Conservation (phyloP, 2,113 vertebrate species). For the Fregetta grallaria region DNA sequence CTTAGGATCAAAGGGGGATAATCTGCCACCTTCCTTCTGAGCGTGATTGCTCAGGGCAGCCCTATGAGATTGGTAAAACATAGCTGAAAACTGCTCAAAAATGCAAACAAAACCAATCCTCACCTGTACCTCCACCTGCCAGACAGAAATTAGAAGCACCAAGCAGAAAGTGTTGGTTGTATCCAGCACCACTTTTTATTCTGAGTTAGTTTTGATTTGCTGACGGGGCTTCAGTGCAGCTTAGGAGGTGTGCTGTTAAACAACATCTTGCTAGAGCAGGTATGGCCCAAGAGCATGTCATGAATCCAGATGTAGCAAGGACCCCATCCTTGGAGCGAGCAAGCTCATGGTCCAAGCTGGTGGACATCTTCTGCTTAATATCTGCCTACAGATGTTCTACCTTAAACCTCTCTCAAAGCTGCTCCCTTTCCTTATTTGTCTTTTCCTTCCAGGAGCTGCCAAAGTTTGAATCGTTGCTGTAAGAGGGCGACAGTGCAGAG, state of each 20-base stretch:
- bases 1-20: not conserved
- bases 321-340: not conserved
- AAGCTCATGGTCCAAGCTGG: not conserved
- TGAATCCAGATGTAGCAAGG: not conserved
- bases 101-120: not conserved
- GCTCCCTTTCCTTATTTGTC: not conserved
- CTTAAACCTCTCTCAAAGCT: not conserved
- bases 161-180: not conserved
- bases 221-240: not conserved
- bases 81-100: not conserved
- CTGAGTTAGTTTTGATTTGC: not conserved
- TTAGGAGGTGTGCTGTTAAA: not conserved
- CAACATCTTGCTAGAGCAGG: not conserved
- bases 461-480: not conserved
- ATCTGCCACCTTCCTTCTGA: not conserved
- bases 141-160: not conserved
- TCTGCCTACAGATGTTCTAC: not conserved
- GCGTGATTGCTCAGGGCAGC: not conserved
- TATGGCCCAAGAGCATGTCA: fast-evolving
- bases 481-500: fast-evolving
- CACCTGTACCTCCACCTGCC: not conserved
- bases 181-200: not conserved
- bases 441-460: not conserved
- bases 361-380: not conserved
- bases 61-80: not conserved